Base-by-base conservation (phyloP, 2,888 invertebrate genomes). In the Pseudanteris insignis region DNA sequence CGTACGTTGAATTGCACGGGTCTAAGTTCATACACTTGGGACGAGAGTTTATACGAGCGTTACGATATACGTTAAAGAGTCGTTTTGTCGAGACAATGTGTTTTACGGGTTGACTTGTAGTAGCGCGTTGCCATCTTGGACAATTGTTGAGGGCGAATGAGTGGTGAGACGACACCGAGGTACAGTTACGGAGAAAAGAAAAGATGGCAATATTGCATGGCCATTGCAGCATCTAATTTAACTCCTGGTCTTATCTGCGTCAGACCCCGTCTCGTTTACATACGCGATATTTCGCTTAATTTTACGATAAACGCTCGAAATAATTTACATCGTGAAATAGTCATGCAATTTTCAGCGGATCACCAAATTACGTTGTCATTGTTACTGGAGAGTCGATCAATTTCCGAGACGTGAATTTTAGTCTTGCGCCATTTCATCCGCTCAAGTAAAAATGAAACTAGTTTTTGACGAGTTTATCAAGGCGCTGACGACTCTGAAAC, bases 71-170 rank as follows among this genome's bases (percentile, higher is more conserved):
- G 51, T 43, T 41, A 24, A 54, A 38, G 37, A 55, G 33, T 55
- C 29, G 36, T 47, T 41, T 37, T 37, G 37, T 7, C 29, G 30
- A 48, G 34, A 60, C 60, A 60, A 60, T 54, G 53, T 26, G 48
- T 36, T 60, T 43, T 44, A 40, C 36, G 32, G 37, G 29, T 18
- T 26, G 36, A 30, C 38, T 40, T 51, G 34, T 37, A 37, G 48
- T 54, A 54, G 54, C 59, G 40, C 40, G 51, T 53, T 47, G 60
- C 47, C 47, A 60, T 60, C 53, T 60, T 53, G 53, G 53, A 41
- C 54, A 54, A 60, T 60, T 48, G 60, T 60, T 30, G 48, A 48
- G 48, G 25, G 30, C 37, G 60, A 51, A 29, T 36, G 38, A 28
- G 32, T 38, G 34, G 34, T 48, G 48, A 40, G 34, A 15, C 29